A percentile compares a stretch with the other conserved stretches of the same genome.
Conservation (phyloP, 2,113 vertebrate genomes). For the Australoheros scitulus region DNA sequence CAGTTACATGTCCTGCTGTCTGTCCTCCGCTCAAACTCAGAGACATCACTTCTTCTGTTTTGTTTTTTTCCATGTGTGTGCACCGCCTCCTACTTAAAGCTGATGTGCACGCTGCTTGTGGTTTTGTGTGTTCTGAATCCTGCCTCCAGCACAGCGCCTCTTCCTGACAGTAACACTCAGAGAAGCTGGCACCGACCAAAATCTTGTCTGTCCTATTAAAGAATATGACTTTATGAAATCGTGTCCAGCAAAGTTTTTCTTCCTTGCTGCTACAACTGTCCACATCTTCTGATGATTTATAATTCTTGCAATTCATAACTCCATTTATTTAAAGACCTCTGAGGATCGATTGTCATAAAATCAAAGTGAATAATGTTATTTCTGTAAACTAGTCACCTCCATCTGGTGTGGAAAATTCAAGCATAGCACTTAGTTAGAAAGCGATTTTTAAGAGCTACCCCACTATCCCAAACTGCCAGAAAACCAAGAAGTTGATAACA, state of each 20-base stretch:
- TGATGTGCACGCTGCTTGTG: background rate
- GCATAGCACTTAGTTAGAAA: background rate
- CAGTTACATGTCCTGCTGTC: background rate
- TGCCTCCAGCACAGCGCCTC: slow-evolving; percentile 5
- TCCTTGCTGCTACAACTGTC: background rate
- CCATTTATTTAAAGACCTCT: background rate
- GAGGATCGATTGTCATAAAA: background rate
- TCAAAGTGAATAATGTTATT: background rate
- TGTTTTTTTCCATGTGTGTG: background rate
- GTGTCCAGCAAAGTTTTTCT: background rate
- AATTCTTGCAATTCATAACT: background rate
- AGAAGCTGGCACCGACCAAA: slow-evolving; percentile 20
- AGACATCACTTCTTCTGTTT: background rate
- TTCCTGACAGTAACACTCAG: slow-evolving; percentile 19
- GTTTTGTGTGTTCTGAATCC: slow-evolving; percentile 1
- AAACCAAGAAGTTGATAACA: background rate
- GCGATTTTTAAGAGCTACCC: background rate
- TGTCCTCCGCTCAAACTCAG: background rate
- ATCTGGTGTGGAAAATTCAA: slow-evolving; percentile 4
- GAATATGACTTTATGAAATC: slow-evolving; percentile 1
- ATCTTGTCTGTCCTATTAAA: slow-evolving; percentile 27
- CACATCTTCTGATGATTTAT: background rate
- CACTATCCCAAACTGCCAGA: background rate
- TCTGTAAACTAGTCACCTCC: background rate
- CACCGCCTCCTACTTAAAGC: slow-evolving; percentile 27